These are phyloP conservation scores for Amazona ochrocephala DNA, from an alignment of 2,797 vertebrate species.

Conservation along the genomic window DNA sequence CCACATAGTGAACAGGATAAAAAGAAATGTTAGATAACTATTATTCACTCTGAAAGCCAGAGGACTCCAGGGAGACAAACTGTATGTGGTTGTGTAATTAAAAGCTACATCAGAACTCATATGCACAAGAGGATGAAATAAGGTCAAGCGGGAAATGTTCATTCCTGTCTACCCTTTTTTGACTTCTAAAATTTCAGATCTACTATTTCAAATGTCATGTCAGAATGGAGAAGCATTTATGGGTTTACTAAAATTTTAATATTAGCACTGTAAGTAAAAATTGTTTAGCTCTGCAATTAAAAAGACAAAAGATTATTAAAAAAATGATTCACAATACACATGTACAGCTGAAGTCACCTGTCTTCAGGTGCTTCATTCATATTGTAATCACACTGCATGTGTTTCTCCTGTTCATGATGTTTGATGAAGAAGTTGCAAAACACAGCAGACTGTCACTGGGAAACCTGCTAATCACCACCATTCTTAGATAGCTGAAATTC, in stretches of 20 bases:
- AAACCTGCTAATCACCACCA: not conserved
- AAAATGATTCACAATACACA: not conserved
- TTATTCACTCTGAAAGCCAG: not conserved
- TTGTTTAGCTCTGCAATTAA: not conserved
- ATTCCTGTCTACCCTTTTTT: not conserved
- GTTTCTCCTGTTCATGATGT: not conserved
- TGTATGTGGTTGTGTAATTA: conserved; percentile 2
- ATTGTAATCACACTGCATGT: not conserved
- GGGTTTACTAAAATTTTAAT: not conserved
- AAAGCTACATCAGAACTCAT: conserved; percentile 17
- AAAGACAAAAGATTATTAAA: not conserved
- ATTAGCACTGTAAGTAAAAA: not conserved
- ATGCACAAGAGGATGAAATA: conserved; percentile 11
- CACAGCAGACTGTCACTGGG: not conserved
- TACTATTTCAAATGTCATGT: not conserved
- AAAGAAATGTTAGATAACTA: conserved; percentile 27
- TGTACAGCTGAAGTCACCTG: not conserved
- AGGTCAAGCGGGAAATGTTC: not conserved
- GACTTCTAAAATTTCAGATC: not conserved
- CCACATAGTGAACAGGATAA: conserved; percentile 71
- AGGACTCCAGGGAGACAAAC: conserved; percentile 24
- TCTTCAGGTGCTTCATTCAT: not conserved
- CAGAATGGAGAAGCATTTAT: not conserved
- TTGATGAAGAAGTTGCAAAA: not conserved
- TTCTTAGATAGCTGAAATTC: not conserved